Base-by-base conservation (phyloP, 2,888 invertebrate species). In the Nemotelus pantherinus region DNA sequence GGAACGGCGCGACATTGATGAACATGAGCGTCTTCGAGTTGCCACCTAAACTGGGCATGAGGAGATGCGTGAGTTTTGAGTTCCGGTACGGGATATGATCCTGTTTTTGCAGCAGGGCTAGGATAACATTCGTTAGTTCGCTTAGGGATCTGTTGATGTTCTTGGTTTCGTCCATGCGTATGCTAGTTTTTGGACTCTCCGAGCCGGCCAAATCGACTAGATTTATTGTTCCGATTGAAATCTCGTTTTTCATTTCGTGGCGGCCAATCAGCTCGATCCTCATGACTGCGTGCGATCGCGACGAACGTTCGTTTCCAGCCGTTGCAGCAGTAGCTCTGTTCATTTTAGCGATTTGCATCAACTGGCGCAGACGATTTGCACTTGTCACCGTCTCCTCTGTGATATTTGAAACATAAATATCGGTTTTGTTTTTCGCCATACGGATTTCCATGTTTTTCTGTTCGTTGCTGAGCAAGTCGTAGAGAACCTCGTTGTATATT, bases 21-120 rank as follows among this genome's bases (percentile, higher is more conserved):
- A 97, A 93, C 96, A 97, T 97, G 57, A 97, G 89, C 0, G 95
- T 96, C 87, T 97, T 97, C 0, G 95, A 95, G 86, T 95, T 96
- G 1, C 97, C 97, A 6, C 96, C 96, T 9, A 97, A 88, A 80
- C 93, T 93, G 10, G 95, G 95, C 91, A 95, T 95, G 77, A 97
- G 87, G 43, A 97, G 88, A 86, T 94, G 94, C 0, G 97, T 97
- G 39, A 97, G 88, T 85, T 96, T 96, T 0, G 95, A 95, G 87
- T 97, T 95, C 77, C 97, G 89, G 85, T 95, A 97, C 0, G 97
- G 97, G 68, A 97, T 90, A 84, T 96, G 95, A 75, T 91, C 90
- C 80, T 94, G 93, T 88, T 95, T 96, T 80, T 94, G 93, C 68
- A 93, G 90, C 68, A 96, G 88, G 0, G 95, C 94, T 84, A 95